Percentiles rank a stretch among this genome's conserved stretches.
These are phyloP conservation scores for Eledona agricola DNA, from an alignment of 2,888 invertebrate genomes.

Conservation along the genomic window DNA sequence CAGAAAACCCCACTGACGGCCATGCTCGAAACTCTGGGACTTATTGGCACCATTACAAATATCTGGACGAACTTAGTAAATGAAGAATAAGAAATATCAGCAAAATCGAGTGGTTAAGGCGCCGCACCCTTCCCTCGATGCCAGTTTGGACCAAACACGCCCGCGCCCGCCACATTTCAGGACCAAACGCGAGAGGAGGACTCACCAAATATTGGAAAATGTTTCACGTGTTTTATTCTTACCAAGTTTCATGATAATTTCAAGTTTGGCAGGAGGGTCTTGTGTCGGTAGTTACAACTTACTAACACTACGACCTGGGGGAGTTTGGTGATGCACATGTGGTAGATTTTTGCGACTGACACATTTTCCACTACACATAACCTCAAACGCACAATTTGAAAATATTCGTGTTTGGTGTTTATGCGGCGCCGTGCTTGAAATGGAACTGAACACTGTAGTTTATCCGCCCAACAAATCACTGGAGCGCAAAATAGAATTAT, in stretches of 20 bases:
- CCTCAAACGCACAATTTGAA: slow-evolving; percentile 26
- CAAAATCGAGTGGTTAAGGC: slow-evolving; percentile 42
- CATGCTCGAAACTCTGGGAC: slow-evolving; percentile 48
- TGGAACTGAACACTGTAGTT: slow-evolving; percentile 41
- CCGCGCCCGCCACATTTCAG: background rate
- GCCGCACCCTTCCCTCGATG: slow-evolving; percentile 20
- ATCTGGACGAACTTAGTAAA: slow-evolving; percentile 42
- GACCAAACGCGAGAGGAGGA: background rate
- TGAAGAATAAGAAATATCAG: slow-evolving; percentile 46
- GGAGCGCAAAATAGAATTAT: slow-evolving; percentile 49
- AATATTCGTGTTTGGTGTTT: background rate
- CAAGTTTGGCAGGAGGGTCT: slow-evolving; percentile 10
- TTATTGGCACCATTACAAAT: slow-evolving; percentile 49
- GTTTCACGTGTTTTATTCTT: slow-evolving; percentile 6
- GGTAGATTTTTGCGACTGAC: slow-evolving; percentile 8
- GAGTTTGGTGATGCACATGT: slow-evolving; percentile 18
- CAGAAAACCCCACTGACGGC: slow-evolving; percentile 46
- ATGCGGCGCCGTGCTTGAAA: slow-evolving; percentile 30
- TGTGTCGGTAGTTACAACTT: slow-evolving; percentile 26
- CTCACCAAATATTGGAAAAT: slow-evolving; percentile 22
- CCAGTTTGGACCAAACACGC: slow-evolving; percentile 7
- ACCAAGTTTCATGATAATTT: slow-evolving; percentile 7
- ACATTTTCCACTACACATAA: slow-evolving; percentile 11
- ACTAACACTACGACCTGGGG: slow-evolving; percentile 10
- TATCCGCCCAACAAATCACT: slow-evolving; percentile 57